Conservation (phyloP, 2,113 vertebrate genomes). For the Hippocampus zosterae region DNA sequence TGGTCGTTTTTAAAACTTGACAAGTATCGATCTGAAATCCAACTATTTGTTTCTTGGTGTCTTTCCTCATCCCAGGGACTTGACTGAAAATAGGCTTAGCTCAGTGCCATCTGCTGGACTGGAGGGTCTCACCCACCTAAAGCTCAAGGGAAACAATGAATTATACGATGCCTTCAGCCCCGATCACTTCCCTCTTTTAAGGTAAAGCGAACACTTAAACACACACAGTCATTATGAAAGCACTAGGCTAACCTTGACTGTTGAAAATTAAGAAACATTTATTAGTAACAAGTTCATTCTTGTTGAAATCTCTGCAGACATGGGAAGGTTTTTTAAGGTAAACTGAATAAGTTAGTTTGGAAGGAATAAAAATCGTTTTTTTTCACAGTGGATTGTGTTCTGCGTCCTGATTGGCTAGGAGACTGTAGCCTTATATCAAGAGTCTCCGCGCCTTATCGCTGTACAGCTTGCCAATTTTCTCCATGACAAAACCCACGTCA, state of each 20-base stretch:
- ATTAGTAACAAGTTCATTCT: constrained; percentile 45
- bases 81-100: constrained; percentile 82
- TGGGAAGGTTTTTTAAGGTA: constrained; percentile 19
- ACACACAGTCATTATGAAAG: neutral
- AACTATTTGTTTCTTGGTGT: constrained; percentile 3
- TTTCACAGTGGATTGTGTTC: no score
- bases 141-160: constrained; percentile 84
- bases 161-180: constrained; percentile 82
- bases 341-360: constrained; percentile 17
- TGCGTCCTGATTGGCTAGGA: no score
- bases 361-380: constrained; percentile 14
- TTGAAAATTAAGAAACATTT: constrained; percentile 29
- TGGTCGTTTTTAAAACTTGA: constrained; percentile 1
- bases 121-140: constrained; percentile 83
- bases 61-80: constrained; percentile 71
- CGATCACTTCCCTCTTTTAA: constrained; percentile 87
- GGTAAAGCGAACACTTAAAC: constrained; percentile 66
- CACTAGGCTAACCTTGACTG: constrained; percentile 2
- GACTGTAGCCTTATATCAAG: no score
- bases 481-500: no score
- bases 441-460: no score
- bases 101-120: constrained; percentile 80
- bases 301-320: constrained; percentile 33
- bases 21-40: constrained; percentile 1
- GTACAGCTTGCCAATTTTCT: no score